These are phyloP conservation scores for Piprites chloris DNA, from an alignment of 2,113 vertebrate species.

Conservation along the genomic window DNA sequence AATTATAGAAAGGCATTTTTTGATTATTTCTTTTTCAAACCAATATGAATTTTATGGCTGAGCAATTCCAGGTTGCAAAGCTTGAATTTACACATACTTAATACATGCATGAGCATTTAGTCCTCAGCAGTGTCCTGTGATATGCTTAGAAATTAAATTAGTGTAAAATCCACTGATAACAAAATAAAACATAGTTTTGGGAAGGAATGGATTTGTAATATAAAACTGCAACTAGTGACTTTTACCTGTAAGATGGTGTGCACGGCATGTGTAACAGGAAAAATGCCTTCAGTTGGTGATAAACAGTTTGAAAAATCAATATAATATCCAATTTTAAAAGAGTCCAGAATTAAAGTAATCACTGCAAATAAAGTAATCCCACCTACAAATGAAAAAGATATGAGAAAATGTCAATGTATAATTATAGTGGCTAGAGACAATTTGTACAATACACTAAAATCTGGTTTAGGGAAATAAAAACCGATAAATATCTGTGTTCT, in stretches of 20 bases:
- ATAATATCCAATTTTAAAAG: constrained; percentile 91
- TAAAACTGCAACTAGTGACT: background rate
- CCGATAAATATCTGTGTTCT: background rate
- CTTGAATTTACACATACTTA: background rate
- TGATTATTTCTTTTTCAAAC: background rate
- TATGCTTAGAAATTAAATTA: background rate
- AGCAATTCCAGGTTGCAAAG: background rate
- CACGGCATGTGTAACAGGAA: constrained; percentile 84
- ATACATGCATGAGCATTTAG: background rate
- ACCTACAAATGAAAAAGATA: constrained; percentile 70
- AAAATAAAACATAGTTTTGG: background rate
- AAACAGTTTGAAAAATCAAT: constrained; percentile 88
- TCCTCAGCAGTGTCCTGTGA: background rate
- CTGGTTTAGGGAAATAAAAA: background rate
- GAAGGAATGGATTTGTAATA: background rate
- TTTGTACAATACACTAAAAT: background rate
- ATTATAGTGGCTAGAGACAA: background rate
- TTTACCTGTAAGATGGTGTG: constrained; percentile 93
- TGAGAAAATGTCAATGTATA: background rate
- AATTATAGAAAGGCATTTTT: background rate
- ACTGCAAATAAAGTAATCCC: constrained; percentile 89
- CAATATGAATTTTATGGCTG: background rate
- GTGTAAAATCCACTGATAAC: background rate
- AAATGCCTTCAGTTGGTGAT: constrained; percentile 85
- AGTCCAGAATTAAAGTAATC: constrained; percentile 90